Evolutionary conservation across 92 coral and sea anemone genomes (phyloP), one percentile per base, ranked within the genome.

Genomic region (Virgularia gustaviana): DNA sequence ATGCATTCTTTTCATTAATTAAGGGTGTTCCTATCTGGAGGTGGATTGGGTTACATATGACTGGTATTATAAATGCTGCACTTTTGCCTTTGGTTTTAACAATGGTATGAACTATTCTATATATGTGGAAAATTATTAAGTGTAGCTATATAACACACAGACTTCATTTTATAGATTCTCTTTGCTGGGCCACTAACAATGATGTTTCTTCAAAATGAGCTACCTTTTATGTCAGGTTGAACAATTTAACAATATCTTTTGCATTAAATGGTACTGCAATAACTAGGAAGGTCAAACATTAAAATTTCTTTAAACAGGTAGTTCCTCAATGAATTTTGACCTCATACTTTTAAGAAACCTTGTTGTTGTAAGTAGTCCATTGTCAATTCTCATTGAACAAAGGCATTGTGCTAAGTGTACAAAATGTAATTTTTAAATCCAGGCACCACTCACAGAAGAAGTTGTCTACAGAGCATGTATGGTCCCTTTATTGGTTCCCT

Each of bases 361-460:
- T 57, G 65, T 92, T 71, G 90, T 92, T 85, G 98, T 89, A 73
- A 82, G 98, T 65, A 22, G 15, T 7, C 8, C 15, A 7, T 39
- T 15, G 8, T 7, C 15, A 39, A 39, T 39, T 39, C 45, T n/a
- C 27, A 4, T 9, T 33, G 4, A 9, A 2, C 4, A 31, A 32
- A 25, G 38, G 37, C 13, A 16, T 53, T 33, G 27, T 15, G 6
- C 9, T 27, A 59, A 35, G 9, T 1, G 0, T 25, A 11, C 36
- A 20, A 28, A 3, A 67, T 30, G 11, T 38, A 53, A 22, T 19
- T 5, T 79, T 23, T 70, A 9, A 32, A 15, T 75, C 2, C 30
- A 94, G 99, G 99, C 99, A 27, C 99, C 99, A 7, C 55, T 89
- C 24, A 94, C 96, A 64, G 99, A 94, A 55, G 99, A 94, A 78